These are phyloP conservation scores for Cyprinella venusta DNA, from an alignment of 2,797 vertebrate genomes.

Conservation along the genomic window DNA sequence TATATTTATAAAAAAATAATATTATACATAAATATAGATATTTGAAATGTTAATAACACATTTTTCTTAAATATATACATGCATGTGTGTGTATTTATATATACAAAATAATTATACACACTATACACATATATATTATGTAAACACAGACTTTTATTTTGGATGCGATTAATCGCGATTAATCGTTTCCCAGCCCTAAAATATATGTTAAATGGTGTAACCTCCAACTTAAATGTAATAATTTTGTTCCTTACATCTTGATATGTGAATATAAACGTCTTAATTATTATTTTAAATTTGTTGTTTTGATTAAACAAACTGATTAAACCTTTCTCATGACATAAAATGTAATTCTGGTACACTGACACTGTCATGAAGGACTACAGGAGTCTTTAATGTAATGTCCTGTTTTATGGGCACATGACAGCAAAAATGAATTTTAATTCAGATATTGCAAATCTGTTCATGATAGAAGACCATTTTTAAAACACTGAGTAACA, in stretches of 20 bases:
- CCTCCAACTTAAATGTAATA: background rate
- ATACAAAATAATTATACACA: no score
- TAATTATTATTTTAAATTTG: background rate
- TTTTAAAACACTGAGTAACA: background rate
- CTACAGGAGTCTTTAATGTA: background rate
- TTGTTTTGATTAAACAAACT: background rate
- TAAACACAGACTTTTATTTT: no score
- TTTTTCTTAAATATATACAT: no score
- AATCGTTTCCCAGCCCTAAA: no score
- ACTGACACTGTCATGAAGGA: background rate
- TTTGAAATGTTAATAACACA: no score
- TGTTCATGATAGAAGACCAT: background rate
- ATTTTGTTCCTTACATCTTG: background rate
- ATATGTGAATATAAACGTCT: background rate
- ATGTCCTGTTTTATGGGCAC: background rate
- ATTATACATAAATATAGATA: no score
- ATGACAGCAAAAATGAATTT: background rate
- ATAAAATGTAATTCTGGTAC: background rate
- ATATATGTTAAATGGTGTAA: background rate
- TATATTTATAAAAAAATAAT: no score
- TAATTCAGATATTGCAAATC: background rate
- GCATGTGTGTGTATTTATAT: no score
- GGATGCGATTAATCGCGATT: no score
- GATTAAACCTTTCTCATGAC: background rate
- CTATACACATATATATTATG: no score